These are phyloP conservation scores for Drosophila serrata DNA, from an alignment of 1,140 invertebrate genomes.

Conservation along the genomic window DNA sequence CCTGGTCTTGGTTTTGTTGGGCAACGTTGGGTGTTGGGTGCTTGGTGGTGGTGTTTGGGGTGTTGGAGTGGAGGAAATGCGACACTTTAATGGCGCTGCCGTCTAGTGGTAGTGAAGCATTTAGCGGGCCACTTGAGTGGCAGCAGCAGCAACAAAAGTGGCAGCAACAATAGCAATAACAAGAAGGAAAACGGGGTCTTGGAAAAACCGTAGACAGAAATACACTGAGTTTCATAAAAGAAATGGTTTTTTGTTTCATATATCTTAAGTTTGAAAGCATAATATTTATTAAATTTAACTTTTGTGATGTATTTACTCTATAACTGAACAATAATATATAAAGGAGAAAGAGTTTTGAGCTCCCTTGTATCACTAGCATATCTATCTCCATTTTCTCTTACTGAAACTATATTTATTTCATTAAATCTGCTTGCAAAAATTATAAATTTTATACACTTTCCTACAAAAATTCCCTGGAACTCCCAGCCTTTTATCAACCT, in stretches of 20 bases:
- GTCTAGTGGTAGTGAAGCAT: slow-evolving; percentile 84
- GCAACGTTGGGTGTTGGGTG: slow-evolving; percentile 1
- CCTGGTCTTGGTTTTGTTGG: slow-evolving; percentile 8
- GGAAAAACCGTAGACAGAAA: not conserved
- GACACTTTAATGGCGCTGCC: slow-evolving; percentile 80
- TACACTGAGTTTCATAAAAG: slow-evolving; percentile 8
- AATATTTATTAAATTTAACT: no score
- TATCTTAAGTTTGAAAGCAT: not conserved
- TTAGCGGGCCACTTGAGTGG: slow-evolving; percentile 83
- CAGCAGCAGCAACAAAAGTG: slow-evolving; percentile 62
- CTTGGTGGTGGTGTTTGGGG: slow-evolving; percentile 9
- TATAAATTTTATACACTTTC: not conserved
- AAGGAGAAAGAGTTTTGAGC: no score
- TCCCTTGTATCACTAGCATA: no score
- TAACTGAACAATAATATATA: no score
- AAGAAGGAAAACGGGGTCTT: not conserved
- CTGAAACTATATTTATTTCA: not conserved
- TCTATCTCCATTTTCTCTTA: no score
- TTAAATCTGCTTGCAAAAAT: not conserved
- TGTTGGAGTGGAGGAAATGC: slow-evolving; percentile 67
- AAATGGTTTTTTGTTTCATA: not conserved
- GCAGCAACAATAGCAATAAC: slow-evolving; percentile 37
- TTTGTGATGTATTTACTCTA: no score
- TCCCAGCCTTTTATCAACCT: not conserved
- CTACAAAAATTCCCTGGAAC: not conserved